Evolutionary conservation across 2,797 vertebrate genomes (phyloP).

Genomic region (Coluber constrictor): DNA sequence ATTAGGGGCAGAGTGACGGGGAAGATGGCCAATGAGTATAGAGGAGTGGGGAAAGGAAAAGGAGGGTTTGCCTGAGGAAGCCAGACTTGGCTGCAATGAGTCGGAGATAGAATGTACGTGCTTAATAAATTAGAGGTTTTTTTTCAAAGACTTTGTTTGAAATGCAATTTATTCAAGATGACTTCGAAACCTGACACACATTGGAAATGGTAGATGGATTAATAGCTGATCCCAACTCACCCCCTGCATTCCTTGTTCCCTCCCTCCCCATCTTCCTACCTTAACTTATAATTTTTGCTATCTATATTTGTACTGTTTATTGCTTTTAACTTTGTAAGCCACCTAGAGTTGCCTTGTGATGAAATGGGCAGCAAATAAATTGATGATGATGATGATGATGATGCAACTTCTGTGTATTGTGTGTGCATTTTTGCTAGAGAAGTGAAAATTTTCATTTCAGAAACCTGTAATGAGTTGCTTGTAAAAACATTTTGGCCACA

Average conservation of each 20-base stretch:
- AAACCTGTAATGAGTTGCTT: not conserved
- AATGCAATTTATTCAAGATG: no score
- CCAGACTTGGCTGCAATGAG: no score
- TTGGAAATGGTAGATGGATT: not conserved
- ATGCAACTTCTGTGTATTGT: not conserved
- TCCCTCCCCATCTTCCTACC: not conserved
- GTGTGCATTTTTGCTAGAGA: not conserved
- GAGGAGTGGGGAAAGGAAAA: no score
- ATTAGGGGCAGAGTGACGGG: no score
- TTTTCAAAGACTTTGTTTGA: no score
- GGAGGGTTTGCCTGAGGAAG: no score
- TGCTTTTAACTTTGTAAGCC: not conserved
- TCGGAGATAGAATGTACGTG: no score
- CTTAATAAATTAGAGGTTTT: no score
- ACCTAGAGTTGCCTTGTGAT: not conserved
- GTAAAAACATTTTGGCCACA: not conserved
- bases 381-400: no score
- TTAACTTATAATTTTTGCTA: not conserved
- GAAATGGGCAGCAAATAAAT: not conserved
- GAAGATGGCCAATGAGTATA: no score
- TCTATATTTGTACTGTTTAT: not conserved
- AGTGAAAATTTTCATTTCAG: not conserved
- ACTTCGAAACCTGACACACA: not conserved
- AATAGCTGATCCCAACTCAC: not conserved
- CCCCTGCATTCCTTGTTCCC: not conserved